phyloP scores from a whole-genome alignment of 2,888 invertebrate species.

The Eumerus sabulonum region DNA sequence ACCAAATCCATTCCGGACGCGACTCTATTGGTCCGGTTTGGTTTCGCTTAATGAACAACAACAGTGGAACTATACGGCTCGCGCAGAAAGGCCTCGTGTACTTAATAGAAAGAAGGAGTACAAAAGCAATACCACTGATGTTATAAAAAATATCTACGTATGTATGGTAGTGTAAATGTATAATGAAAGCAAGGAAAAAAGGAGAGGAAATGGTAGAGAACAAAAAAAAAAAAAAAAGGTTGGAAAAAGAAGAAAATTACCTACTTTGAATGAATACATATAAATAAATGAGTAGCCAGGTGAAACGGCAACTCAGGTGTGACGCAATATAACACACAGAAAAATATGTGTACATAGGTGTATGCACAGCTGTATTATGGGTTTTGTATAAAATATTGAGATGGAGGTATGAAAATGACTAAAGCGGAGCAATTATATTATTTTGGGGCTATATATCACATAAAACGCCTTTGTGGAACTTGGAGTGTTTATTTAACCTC shows the following conservation, averaged over 20 bases:
- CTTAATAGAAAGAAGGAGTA: too few relatives aligned
- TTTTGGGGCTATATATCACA: not conserved
- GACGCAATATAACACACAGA: conserved; percentile 71
- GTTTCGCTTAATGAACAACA: conserved; percentile 62
- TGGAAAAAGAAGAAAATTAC: conserved; percentile 33
- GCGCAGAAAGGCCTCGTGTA: too few relatives aligned
- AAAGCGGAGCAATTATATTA: not conserved
- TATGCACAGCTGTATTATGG: not conserved
- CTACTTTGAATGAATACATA: conserved; percentile 37
- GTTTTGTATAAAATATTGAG: conserved; percentile 11
- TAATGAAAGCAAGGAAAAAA: conserved; percentile 4
- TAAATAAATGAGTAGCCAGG: conserved; percentile 58
- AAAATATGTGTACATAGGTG: too few relatives aligned
- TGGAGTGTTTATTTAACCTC: not conserved
- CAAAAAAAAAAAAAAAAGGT: conserved; percentile 22
- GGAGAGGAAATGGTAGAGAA: not conserved
- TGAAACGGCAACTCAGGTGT: conserved; percentile 76
- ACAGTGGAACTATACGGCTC: conserved; percentile 1
- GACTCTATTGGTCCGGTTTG: conserved; percentile 48
- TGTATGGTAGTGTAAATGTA: conserved; percentile 3
- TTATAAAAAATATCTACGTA: too few relatives aligned
- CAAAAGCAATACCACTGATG: too few relatives aligned
- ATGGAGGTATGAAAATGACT: conserved; percentile 4
- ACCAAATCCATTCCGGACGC: conserved; percentile 17
- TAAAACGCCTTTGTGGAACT: conserved; percentile 12